These are phyloP conservation scores for Tipula unca DNA, from an alignment of 2,888 invertebrate species.

Conservation along the genomic window DNA sequence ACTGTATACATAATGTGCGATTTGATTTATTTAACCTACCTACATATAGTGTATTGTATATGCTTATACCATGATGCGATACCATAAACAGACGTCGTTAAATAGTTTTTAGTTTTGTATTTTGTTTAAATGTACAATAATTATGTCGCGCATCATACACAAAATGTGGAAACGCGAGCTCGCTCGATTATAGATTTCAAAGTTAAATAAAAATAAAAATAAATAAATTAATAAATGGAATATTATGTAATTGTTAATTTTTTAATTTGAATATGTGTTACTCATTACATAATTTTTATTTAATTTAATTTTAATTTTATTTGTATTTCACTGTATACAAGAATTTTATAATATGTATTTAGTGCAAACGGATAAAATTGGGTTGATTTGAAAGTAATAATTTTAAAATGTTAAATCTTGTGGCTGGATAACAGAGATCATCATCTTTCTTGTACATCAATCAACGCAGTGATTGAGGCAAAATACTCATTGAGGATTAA, in stretches of 20 bases:
- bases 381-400: not conserved
- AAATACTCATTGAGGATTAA: no score
- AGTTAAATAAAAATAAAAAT: not conserved
- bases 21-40: not conserved
- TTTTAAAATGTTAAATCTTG: not conserved
- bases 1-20: not conserved
- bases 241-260: not conserved
- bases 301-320: not conserved
- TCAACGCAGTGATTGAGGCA: no score
- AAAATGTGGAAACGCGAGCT: not conserved
- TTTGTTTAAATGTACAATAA: not conserved
- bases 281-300: not conserved
- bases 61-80: not conserved
- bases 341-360: not conserved
- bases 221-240: not conserved
- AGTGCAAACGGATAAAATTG: not conserved
- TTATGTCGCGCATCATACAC: not conserved
- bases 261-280: not conserved
- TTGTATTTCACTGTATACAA: not conserved
- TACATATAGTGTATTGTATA: no score
- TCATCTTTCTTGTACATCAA: no score
- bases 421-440: no score
- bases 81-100: not conserved
- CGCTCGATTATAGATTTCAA: not conserved
- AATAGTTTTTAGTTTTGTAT: not conserved